These are phyloP conservation scores for Harpalus rubripes DNA, from an alignment of 2,888 invertebrate genomes.

Conservation along the genomic window DNA sequence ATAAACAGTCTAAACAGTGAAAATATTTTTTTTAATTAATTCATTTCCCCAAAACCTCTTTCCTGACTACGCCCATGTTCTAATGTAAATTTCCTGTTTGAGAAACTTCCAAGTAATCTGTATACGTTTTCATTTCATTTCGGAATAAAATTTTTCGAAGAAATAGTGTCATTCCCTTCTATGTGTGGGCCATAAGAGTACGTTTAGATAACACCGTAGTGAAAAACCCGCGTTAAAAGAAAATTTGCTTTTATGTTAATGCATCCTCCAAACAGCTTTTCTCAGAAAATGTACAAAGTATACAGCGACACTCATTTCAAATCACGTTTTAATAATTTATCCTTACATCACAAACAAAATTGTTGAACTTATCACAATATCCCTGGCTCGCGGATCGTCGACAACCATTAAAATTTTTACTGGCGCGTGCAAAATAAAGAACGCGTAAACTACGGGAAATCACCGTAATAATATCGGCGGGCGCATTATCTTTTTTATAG, in stretches of 20 bases:
- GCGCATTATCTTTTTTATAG: slow-evolving; percentile 50
- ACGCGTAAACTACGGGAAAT: slow-evolving; percentile 19
- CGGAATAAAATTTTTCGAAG: not conserved
- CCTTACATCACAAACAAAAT: slow-evolving; percentile 30
- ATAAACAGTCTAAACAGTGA: too few species aligned
- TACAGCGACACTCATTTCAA: slow-evolving; percentile 27
- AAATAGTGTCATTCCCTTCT: not conserved
- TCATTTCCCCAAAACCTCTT: too few species aligned
- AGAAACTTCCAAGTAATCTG: too few species aligned
- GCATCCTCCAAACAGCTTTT: slow-evolving; percentile 3
- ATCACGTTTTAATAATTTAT: slow-evolving; percentile 42
- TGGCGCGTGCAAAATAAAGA: slow-evolving; percentile 46
- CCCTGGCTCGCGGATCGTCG: slow-evolving; percentile 4
- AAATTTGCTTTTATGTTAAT: slow-evolving; percentile 19
- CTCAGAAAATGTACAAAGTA: slow-evolving; percentile 21
- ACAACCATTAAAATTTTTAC: slow-evolving; percentile 52
- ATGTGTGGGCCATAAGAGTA: not conserved
- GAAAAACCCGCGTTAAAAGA: not conserved
- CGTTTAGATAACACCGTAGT: not conserved
- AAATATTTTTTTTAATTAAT: too few species aligned
- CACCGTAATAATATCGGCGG: slow-evolving; percentile 30
- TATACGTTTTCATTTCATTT: too few species aligned
- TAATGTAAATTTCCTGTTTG: too few species aligned
- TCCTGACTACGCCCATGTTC: too few species aligned
- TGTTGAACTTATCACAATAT: slow-evolving; percentile 43